phyloP scores from a whole-genome alignment of 2,888 invertebrate species.

The Balanococcus diminutus region DNA sequence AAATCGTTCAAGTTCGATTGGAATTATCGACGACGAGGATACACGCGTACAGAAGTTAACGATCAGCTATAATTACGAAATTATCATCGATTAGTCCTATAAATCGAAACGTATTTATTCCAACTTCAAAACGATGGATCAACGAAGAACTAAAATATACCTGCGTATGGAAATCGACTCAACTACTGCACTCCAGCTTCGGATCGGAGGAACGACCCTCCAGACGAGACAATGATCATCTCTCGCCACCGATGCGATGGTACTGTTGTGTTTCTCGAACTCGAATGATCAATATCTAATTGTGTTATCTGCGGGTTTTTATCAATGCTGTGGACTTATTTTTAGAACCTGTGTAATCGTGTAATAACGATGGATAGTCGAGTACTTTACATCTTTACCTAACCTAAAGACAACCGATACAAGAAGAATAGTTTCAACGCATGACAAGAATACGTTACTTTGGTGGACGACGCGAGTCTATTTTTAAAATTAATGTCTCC shows the following conservation, averaged over 20 bases:
- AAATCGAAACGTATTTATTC: neutral
- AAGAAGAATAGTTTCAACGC: neutral
- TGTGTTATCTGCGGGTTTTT: neutral
- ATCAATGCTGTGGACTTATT: neutral
- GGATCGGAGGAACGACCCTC: neutral
- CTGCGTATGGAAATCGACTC: too few relatives aligned
- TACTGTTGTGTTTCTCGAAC: neutral
- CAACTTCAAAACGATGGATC: too few relatives aligned
- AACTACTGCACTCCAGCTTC: neutral
- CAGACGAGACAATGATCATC: neutral
- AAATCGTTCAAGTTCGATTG: constrained; percentile 38
- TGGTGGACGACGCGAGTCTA: neutral
- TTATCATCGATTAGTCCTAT: neutral
- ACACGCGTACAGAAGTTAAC: neutral
- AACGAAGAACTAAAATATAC: too few relatives aligned
- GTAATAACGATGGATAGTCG: neutral
- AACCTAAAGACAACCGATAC: neutral
- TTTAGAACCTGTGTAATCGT: constrained; percentile 11
- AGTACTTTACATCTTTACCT: too few relatives aligned
- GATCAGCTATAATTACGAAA: neutral
- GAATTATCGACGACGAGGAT: constrained; percentile 1
- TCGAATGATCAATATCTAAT: neutral
- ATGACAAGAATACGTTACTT: constrained; percentile 32
- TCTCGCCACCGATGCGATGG: neutral
- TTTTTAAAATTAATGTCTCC: constrained; percentile 29